Percentiles rank a stretch among this genome's conserved stretches.
These are phyloP conservation scores for Orthonychiurus folsomi DNA, from an alignment of 2,888 invertebrate species.

Conservation along the genomic window DNA sequence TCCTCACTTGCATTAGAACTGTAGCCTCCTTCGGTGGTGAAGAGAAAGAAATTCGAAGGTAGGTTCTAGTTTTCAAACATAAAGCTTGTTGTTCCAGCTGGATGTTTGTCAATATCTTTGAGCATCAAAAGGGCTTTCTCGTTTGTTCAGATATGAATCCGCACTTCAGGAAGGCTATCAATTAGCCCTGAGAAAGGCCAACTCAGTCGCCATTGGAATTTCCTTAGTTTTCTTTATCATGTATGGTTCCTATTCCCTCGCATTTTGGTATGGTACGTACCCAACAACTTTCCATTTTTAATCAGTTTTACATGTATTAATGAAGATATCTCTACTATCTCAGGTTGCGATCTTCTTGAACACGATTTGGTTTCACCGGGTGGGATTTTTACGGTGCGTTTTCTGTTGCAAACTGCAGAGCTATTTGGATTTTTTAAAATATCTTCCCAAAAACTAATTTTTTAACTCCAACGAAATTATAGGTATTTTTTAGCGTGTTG, in stretches of 20 bases:
- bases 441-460: too few species aligned
- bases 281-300: too few species aligned
- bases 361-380: slow-evolving; percentile 42
- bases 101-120: too few species aligned
- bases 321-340: too few species aligned
- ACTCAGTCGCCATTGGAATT: slow-evolving; percentile 41
- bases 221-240: slow-evolving; percentile 44
- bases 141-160: slow-evolving; percentile 41
- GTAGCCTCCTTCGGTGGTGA: slow-evolving; percentile 47
- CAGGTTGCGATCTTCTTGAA: slow-evolving; percentile 45
- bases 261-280: slow-evolving; percentile 52
- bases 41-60: slow-evolving; percentile 44
- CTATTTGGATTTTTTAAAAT: too few species aligned
- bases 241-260: slow-evolving; percentile 47
- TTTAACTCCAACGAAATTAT: too few species aligned
- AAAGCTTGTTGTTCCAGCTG: too few species aligned
- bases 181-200: slow-evolving; percentile 43
- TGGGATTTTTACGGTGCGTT: slow-evolving; percentile 43
- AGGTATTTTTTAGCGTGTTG: slow-evolving; percentile 31
- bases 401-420: too few species aligned
- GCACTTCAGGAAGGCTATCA: slow-evolving; percentile 42
- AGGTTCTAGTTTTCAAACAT: slow-evolving; percentile 44
- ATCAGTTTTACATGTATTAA: too few species aligned
- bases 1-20: slow-evolving; percentile 44
- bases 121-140: background rate